Evolutionary conservation across 2,797 vertebrate genomes (phyloP), one percentile per base, ranked within the genome.

Genomic region (Anguilla anguilla): DNA sequence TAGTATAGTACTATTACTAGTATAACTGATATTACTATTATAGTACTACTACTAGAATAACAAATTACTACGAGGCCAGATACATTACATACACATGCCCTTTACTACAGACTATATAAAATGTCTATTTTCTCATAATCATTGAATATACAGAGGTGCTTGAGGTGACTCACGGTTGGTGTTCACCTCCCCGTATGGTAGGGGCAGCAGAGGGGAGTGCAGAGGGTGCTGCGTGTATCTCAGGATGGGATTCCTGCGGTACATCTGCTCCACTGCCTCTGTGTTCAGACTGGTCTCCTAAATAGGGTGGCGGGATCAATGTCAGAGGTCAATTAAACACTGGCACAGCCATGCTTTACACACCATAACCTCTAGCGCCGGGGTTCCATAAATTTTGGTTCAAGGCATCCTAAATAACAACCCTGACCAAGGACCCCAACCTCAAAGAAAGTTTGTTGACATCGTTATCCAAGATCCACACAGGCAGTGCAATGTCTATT

Each of bases 161-260:
- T 11, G 74, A 82, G 13, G 49, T 10, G 69, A 95, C 98, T 97
- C 93, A 98, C 98, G 92, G 91, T 94, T 97, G 89, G 96, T 9
- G 87, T 94, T 97, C 90, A 98, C 95, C 25, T 98, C 97, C 90
- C 98, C 98, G 4, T 98, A 98, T 0, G 97, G 97, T 1, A 98
- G 93, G 51, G 98, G 98, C 85, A 98, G 95, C 90, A 98, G 94
- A 5, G 98, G 98, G 0, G 98, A 98, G 93, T 98, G 98, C 94
- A 98, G 94, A 15, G 98, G 97, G 93, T 98, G 98, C 93, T 98
- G 98, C 61, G 98, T 98, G 85, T 98, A 98, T 95, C 98, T 94
- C 89, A 98, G 91, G 92, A 98, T 98, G 83, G 97, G 98, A 94
- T 98, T 98, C 92, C 98, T 97, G 94, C 96, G 96, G 22, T 98